These are phyloP conservation scores for Pelecanoides urinatrix DNA, from an alignment of 2,113 vertebrate genomes.

Conservation along the genomic window DNA sequence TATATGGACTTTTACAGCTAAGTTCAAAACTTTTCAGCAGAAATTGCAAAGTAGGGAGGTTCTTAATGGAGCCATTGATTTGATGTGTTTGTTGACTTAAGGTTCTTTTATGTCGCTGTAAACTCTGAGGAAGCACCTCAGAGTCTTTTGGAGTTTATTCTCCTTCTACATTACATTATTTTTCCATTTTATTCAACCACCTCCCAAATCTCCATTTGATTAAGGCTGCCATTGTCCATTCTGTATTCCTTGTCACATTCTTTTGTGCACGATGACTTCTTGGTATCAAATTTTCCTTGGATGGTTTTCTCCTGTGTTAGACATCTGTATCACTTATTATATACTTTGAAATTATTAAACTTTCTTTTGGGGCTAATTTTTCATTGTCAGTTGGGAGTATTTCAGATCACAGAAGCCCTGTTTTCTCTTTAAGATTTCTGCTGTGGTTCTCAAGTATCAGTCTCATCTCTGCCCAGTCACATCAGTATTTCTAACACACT, in stretches of 20 bases:
- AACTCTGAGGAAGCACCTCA: not conserved
- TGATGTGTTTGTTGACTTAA: not conserved
- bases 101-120: not conserved
- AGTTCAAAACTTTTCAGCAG: not conserved
- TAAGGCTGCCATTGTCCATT: not conserved
- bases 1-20: not conserved
- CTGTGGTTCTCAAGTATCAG: not conserved
- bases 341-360: not conserved
- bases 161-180: not conserved
- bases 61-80: not conserved
- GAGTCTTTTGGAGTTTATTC: not conserved
- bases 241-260: not conserved
- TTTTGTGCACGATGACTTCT: not conserved
- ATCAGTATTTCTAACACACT: not conserved
- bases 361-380: not conserved
- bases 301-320: not conserved
- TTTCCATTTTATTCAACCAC: not conserved
- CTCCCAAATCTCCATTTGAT: not conserved
- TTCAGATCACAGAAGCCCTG: not conserved
- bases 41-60: not conserved
- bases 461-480: not conserved
- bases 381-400: not conserved
- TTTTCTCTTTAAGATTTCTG: not conserved
- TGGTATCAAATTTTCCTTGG: not conserved
- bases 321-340: not conserved